A percentile compares a stretch with the other conserved stretches of the same genome.
These are phyloP conservation scores for Unio delphinus DNA, from an alignment of 2,888 invertebrate species.

Conservation along the genomic window DNA sequence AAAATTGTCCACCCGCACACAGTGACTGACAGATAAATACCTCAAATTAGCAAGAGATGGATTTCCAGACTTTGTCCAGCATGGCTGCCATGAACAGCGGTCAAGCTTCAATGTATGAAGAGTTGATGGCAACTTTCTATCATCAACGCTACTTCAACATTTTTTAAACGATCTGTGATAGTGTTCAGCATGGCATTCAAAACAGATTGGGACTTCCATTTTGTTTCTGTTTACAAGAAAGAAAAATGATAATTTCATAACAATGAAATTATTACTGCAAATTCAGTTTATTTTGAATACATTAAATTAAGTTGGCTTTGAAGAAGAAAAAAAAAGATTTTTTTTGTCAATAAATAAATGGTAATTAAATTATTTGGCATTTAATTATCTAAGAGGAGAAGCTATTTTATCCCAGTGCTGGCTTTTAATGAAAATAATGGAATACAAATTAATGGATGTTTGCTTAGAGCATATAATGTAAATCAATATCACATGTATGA, in stretches of 20 bases:
- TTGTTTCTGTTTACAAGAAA: slow-evolving; percentile 32
- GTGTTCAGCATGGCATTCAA: slow-evolving; percentile 60
- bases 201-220: slow-evolving; percentile 46
- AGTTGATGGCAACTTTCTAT: slow-evolving; percentile 38
- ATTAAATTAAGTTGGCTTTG: not conserved
- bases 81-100: slow-evolving; percentile 44
- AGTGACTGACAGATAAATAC: slow-evolving; percentile 36
- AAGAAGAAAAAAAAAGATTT: too few relatives aligned
- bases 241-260: slow-evolving; percentile 1
- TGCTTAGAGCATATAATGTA: not conserved
- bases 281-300: not conserved
- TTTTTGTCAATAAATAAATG: too few relatives aligned
- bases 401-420: too few relatives aligned
- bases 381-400: too few relatives aligned
- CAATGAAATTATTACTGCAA: too few relatives aligned
- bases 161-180: slow-evolving; percentile 56
- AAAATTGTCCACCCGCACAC: slow-evolving; percentile 41
- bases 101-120: slow-evolving; percentile 39
- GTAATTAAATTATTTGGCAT: too few relatives aligned
- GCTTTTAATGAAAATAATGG: too few relatives aligned
- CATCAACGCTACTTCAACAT: slow-evolving; percentile 40
- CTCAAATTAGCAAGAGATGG: slow-evolving; percentile 38
- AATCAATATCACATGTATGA: not conserved
- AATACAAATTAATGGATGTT: too few relatives aligned
- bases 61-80: slow-evolving; percentile 46